A percentile compares a stretch with the other conserved stretches of the same genome.
These are phyloP conservation scores for Hofmannophila pseudospretella DNA, from an alignment of 2,888 invertebrate species.

Conservation along the genomic window DNA sequence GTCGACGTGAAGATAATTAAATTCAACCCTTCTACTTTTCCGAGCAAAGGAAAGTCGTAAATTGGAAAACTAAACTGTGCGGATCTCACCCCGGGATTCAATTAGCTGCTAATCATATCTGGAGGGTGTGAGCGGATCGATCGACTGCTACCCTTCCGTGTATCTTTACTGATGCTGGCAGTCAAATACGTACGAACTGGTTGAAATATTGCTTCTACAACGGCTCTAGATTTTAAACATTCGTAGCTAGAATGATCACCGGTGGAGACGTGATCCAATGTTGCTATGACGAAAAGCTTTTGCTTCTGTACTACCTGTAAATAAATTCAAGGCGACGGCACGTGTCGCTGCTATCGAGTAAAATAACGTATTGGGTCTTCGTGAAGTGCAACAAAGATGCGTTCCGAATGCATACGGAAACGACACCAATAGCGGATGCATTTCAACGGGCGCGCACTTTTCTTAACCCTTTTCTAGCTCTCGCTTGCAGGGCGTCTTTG, in stretches of 20 bases:
- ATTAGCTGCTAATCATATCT: constrained; percentile 77
- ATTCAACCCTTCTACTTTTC: constrained; percentile 69
- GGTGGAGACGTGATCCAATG: background rate
- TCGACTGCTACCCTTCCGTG: constrained; percentile 48
- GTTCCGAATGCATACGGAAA: constrained; percentile 16
- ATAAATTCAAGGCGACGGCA: constrained; percentile 1
- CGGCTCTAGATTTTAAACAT: background rate
- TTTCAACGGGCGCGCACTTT: constrained; percentile 42
- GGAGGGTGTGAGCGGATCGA: constrained; percentile 72
- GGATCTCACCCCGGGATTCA: constrained; percentile 74
- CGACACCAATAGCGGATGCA: constrained; percentile 51
- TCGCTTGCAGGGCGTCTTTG: constrained; percentile 41
- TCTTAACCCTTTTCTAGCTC: constrained; percentile 47
- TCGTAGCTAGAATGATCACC: background rate
- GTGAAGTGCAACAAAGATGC: constrained; percentile 22
- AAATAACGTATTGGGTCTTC: constrained; percentile 15
- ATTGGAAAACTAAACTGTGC: constrained; percentile 76
- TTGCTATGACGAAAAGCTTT: background rate
- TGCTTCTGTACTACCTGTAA: background rate
- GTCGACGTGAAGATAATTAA: constrained; percentile 64
- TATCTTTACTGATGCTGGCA: constrained; percentile 31
- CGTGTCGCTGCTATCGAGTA: constrained; percentile 8
- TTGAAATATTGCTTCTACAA: background rate
- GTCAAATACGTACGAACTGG: constrained; percentile 14
- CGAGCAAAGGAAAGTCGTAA: constrained; percentile 69